Base-by-base conservation (phyloP, 2,113 vertebrate genomes). In the Serilophus lunatus region DNA sequence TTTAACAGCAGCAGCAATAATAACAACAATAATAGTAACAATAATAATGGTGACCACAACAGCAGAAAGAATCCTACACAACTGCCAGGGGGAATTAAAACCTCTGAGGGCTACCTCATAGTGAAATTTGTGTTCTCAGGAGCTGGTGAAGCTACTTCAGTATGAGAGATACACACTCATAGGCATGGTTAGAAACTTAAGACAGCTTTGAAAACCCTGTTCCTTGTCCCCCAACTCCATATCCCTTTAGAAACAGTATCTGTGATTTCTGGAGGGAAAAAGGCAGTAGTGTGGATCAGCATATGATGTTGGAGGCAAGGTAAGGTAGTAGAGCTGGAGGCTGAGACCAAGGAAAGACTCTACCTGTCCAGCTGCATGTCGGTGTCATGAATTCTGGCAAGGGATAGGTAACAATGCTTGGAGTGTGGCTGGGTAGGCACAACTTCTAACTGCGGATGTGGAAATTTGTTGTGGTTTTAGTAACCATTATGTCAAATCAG, bases 221-320 rank as follows among this genome's bases (percentile, higher is more conserved):
- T 56, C 13, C 25, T 38, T 1, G 0, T 5, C 31, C 25, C n/a
- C 3, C 13, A 7, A 3, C 18, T 31, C 18, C 35, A 8, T 14
- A 65, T 82, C 7, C 19, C 19, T 80, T 31, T 40, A 83, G 33
- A 79, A 74, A 65, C 1, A 36, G 12, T 33, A 38, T 2, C 19
- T 68, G 15, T 83, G 66, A 5, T 5, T 31, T 65, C 26, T 8
- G 6, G 2, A 13, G 20, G 20, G 26, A 18, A 72, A 80, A 63
- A 25, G 8, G 7, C 19, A 71, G 31, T 18, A n/a, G 11, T 1
- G 0, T 33, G 76, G 38, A 56, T 42, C 57, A 65, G 7, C 29
- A 2, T 10, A 18, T 40, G 23, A 36, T 63, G 28, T 40, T 61
- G 72, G 42, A 33, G 45, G 12, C 23, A 69, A 53, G n/a, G 8